These are phyloP conservation scores for Eurystomus glaucurus DNA, from an alignment of 2,797 vertebrate species.

Conservation along the genomic window DNA sequence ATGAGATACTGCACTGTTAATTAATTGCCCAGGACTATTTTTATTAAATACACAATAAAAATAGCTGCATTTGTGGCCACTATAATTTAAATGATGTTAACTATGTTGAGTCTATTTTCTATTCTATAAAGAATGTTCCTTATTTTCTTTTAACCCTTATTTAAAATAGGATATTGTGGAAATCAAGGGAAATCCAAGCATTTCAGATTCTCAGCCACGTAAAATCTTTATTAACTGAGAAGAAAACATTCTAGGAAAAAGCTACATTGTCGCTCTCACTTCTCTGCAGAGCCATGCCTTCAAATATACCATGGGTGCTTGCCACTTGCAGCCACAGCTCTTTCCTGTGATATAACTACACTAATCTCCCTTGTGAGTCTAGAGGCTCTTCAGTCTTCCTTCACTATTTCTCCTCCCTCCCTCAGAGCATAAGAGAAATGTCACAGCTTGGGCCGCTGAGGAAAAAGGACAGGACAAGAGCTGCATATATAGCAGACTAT, in stretches of 20 bases:
- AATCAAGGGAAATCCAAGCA: neutral
- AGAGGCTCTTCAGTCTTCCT: neutral
- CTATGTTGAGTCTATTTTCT: neutral
- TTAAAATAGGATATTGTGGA: neutral
- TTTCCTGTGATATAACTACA: neutral
- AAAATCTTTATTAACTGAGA: neutral
- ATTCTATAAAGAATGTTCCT: neutral
- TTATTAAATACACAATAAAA: neutral
- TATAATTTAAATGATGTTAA: neutral
- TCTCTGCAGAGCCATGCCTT: neutral
- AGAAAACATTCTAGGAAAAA: neutral
- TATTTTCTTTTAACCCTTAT: neutral
- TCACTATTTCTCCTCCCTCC: neutral
- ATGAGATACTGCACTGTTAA: conserved; percentile 20
- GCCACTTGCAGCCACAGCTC: neutral
- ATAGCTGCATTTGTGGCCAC: neutral
- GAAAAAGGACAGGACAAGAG: neutral
- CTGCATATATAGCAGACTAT: neutral
- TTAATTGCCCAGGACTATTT: conserved; percentile 38
- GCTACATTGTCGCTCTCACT: neutral
- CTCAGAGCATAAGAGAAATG: neutral
- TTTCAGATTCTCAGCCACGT: neutral
- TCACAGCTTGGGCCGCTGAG: neutral
- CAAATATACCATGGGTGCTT: neutral
- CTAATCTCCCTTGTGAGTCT: neutral